A percentile compares a stretch with the other conserved stretches of the same genome.
These are phyloP conservation scores for Bembecia ichneumoniformis DNA, from an alignment of 2,888 invertebrate species.

Conservation along the genomic window DNA sequence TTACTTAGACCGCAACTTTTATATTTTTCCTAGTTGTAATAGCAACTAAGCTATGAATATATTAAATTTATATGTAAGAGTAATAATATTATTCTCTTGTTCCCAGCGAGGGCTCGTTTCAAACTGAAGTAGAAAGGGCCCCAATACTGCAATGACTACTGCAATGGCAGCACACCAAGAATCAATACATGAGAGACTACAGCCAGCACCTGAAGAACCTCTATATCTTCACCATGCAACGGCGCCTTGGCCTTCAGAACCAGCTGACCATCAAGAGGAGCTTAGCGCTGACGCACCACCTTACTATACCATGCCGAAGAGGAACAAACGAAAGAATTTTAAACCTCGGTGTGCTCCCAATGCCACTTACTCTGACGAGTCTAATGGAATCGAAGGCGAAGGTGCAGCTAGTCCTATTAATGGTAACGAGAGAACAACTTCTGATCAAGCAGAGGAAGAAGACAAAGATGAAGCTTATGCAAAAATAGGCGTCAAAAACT, in stretches of 20 bases:
- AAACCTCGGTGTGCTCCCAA: conserved; percentile 81
- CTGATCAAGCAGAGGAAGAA: conserved; percentile 36
- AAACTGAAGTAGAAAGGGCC: conserved; percentile 46
- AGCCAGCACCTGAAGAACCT: conserved; percentile 57
- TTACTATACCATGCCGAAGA: conserved; percentile 72
- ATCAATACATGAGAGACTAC: conserved; percentile 67
- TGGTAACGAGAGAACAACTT: conserved; percentile 52
- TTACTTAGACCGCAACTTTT: background rate
- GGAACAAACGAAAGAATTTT: conserved; percentile 85
- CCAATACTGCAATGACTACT: conserved; percentile 69
- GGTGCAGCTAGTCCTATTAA: conserved; percentile 46
- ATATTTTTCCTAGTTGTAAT: too few relatives aligned
- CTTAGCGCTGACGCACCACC: conserved; percentile 54
- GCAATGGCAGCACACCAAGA: conserved; percentile 72
- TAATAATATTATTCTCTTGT: conserved; percentile 13
- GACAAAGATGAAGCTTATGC: conserved; percentile 39
- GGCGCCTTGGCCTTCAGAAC: conserved; percentile 65
- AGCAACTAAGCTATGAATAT: too few relatives aligned
- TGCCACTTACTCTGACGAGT: conserved; percentile 64
- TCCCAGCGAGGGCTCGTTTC: conserved; percentile 55
- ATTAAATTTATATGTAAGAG: too few relatives aligned
- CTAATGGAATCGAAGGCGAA: conserved; percentile 48
- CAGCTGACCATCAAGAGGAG: conserved; percentile 50
- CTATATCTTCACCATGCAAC: conserved; percentile 65
- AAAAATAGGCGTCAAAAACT: conserved; percentile 67